phyloP scores from a whole-genome alignment of 37 sponge, comb jelly and placozoan genomes.

The Dysidea cf. avara region DNA sequence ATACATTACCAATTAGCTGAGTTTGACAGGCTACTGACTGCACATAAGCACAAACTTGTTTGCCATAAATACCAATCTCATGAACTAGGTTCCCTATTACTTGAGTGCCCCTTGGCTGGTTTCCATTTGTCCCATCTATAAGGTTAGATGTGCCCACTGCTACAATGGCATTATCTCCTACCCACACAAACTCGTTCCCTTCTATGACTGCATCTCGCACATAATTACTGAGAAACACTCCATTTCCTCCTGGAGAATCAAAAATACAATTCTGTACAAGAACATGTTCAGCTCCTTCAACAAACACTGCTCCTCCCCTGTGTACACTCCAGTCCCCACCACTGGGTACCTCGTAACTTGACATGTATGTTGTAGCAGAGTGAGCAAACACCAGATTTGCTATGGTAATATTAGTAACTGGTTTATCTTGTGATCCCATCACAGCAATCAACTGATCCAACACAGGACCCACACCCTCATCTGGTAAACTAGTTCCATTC shows the following conservation, averaged over 20 bases:
- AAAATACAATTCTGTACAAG: slow-evolving; percentile 30
- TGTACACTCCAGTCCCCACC: slow-evolving; percentile 65
- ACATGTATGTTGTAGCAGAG: slow-evolving; percentile 48
- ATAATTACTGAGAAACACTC: slow-evolving; percentile 37
- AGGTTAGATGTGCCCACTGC: slow-evolving; percentile 31
- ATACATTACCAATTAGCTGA: slow-evolving; percentile 30
- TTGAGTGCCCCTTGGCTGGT: slow-evolving; percentile 40
- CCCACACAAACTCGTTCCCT: slow-evolving; percentile 32
- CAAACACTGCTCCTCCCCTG: slow-evolving; percentile 43
- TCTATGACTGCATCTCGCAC: slow-evolving; percentile 30
- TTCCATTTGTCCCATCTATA: slow-evolving; percentile 48
- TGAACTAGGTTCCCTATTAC: slow-evolving; percentile 49
- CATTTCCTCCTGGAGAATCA: slow-evolving; percentile 59
- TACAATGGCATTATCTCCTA: slow-evolving; percentile 60
- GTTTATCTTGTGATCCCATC: slow-evolving; percentile 13
- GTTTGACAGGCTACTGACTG: slow-evolving; percentile 40
- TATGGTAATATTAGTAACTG: slow-evolving; percentile 23
- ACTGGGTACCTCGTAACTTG: slow-evolving; percentile 51
- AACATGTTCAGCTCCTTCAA: slow-evolving; percentile 35
- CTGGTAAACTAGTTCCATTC: slow-evolving; percentile 27
- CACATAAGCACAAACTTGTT: slow-evolving; percentile 44
- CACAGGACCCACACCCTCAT: slow-evolving; percentile 32
- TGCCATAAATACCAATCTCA: slow-evolving; percentile 62
- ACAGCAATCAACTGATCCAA: slow-evolving; percentile 7
- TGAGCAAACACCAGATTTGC: slow-evolving; percentile 43